Evolutionary conservation across 2,888 invertebrate species (phyloP).

Genomic region (Laspeyria flexula): DNA sequence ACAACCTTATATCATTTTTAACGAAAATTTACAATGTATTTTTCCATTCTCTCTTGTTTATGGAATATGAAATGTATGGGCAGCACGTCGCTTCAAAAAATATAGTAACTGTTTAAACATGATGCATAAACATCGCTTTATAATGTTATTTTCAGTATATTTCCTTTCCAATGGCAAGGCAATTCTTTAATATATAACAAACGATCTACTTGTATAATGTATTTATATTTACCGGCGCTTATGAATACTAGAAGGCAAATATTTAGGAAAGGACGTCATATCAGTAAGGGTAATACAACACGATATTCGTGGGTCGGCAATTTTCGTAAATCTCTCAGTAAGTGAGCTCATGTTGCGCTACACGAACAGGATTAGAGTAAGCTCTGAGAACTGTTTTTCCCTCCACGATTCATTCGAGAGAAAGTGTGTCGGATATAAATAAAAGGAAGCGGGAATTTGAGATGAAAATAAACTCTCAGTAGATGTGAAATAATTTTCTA

Average conservation of each 20-base stretch:
- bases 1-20: background rate
- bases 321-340: constrained; percentile 65
- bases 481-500: constrained; percentile 50
- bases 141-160: no score
- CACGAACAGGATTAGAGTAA: constrained; percentile 67
- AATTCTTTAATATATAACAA: no score
- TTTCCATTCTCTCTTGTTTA: background rate
- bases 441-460: constrained; percentile 53
- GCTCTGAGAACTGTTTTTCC: constrained; percentile 69
- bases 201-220: no score
- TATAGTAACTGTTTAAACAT: no score
- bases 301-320: constrained; percentile 54
- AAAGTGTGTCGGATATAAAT: constrained; percentile 63
- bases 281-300: constrained; percentile 38
- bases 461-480: constrained; percentile 53
- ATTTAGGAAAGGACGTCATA: constrained; percentile 35
- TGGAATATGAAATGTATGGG: no score
- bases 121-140: no score
- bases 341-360: constrained; percentile 63
- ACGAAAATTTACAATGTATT: constrained; percentile 8
- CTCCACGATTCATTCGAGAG: constrained; percentile 60
- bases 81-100: no score
- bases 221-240: constrained; percentile 21
- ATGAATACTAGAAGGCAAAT: constrained; percentile 24
- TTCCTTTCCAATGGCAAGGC: no score